Percentiles rank a stretch among this genome's conserved stretches.
Evolutionary conservation across 2,797 vertebrate species (phyloP).

Genomic region (Sebastes kiyomatsui): DNA sequence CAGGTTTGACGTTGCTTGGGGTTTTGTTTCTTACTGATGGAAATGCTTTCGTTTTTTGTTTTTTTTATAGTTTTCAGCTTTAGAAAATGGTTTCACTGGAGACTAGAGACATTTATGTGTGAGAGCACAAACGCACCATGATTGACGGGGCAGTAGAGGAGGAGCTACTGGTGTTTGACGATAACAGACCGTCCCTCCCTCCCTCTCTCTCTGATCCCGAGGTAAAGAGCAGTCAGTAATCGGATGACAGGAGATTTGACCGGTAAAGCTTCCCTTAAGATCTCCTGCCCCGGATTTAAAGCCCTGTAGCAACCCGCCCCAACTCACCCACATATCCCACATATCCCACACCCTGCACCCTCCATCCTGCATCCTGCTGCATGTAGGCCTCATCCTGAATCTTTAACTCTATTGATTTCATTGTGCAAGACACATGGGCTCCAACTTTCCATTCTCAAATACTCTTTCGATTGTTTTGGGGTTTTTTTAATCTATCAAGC

Average conservation of each 20-base stretch:
- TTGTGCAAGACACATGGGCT: not conserved
- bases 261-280: constrained; percentile 70
- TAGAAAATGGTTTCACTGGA: not conserved
- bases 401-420: not conserved
- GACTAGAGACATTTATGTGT: not conserved
- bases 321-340: not conserved
- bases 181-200: not conserved
- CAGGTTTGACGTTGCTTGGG: not conserved
- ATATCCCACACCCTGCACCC: not conserved
- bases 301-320: constrained; percentile 2
- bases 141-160: not conserved
- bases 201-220: constrained; percentile 67
- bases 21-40: not conserved
- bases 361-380: not conserved
- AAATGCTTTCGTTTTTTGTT: no score
- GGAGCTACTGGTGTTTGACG: constrained; percentile 13
- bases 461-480: no score
- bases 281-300: constrained; percentile 70
- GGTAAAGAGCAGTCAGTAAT: constrained; percentile 78
- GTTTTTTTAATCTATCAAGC: accelerated
- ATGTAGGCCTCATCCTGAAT: not conserved
- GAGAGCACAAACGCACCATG: not conserved
- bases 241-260: constrained; percentile 82
- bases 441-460: not conserved
- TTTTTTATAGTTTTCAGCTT: not conserved